These are phyloP conservation scores for Bombyx mori DNA, from an alignment of 1,140 invertebrate genomes.

Conservation along the genomic window DNA sequence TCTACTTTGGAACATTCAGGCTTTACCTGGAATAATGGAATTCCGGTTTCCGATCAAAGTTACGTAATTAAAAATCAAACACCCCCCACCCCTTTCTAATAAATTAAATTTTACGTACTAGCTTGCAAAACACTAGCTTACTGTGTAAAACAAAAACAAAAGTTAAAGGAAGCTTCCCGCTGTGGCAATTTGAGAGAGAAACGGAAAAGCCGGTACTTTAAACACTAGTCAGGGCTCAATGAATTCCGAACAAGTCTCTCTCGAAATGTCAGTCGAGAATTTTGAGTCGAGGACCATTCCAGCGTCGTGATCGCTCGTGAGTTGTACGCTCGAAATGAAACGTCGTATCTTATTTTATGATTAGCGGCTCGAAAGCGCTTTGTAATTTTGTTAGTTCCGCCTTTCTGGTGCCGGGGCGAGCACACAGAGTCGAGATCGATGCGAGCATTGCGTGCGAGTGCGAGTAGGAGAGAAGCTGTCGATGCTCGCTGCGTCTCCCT, in stretches of 20 bases:
- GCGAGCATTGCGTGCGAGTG: constrained; percentile 59
- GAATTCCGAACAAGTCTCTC: constrained; percentile 35
- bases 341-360: constrained; percentile 72
- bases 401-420: constrained; percentile 69
- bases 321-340: constrained; percentile 69
- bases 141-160: no score
- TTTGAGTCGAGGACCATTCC: constrained; percentile 69
- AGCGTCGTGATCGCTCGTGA: constrained; percentile 65
- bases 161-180: no score
- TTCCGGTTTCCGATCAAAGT: constrained; percentile 27
- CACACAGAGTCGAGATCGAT: constrained; percentile 66
- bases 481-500: constrained; percentile 42
- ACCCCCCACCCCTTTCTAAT: constrained; percentile 1
- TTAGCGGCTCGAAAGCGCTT: constrained; percentile 70
- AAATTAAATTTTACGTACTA: no score
- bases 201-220: no score
- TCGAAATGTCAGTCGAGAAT: constrained; percentile 61
- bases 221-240: constrained; percentile 13
- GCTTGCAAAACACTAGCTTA: no score
- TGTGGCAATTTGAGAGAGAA: no score
- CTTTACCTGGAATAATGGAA: constrained; percentile 15
- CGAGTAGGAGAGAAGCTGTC: constrained; percentile 39
- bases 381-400: constrained; percentile 71
- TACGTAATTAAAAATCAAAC: constrained; percentile 37
- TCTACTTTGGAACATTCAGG: constrained; percentile 8